phyloP scores from a whole-genome alignment of 2,113 vertebrate genomes.

The Prolemur simus region DNA sequence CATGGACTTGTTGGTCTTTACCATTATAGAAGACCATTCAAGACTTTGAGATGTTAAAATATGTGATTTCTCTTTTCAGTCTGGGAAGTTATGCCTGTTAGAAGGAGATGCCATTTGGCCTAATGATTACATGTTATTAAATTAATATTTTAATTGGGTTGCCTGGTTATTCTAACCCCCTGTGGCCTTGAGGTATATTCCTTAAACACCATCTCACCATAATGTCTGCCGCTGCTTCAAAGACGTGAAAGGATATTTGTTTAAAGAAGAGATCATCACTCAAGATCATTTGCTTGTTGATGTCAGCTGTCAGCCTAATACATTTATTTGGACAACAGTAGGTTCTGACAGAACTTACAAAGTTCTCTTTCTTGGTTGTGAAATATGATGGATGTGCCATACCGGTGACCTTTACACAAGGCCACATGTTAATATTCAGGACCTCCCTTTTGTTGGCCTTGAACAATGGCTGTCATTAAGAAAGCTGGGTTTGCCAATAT shows the following conservation, averaged over 20 bases:
- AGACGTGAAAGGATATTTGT: slow-evolving; percentile 55
- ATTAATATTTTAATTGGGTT: slow-evolving; percentile 77
- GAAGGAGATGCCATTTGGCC: slow-evolving; percentile 62
- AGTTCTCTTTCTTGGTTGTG: slow-evolving; percentile 79
- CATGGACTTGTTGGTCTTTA: neutral
- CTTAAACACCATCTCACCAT: slow-evolving; percentile 52
- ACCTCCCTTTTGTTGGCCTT: slow-evolving; percentile 86
- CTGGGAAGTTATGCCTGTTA: slow-evolving; percentile 39
- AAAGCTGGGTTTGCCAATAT: slow-evolving; percentile 87
- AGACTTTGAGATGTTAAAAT: slow-evolving; percentile 12
- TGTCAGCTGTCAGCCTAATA: slow-evolving; percentile 74
- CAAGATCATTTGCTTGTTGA: slow-evolving; percentile 60
- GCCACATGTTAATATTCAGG: slow-evolving; percentile 87
- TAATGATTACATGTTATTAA: slow-evolving; percentile 80
- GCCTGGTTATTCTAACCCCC: slow-evolving; percentile 71
- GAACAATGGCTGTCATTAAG: slow-evolving; percentile 89
- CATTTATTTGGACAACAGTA: slow-evolving; percentile 78
- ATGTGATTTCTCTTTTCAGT: slow-evolving; percentile 16
- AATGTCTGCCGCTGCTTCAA: slow-evolving; percentile 63
- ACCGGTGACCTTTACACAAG: slow-evolving; percentile 84
- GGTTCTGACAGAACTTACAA: slow-evolving; percentile 83
- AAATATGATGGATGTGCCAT: slow-evolving; percentile 90
- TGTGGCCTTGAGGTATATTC: slow-evolving; percentile 60
- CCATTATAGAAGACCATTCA: neutral
- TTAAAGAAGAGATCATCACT: slow-evolving; percentile 66